Evolutionary conservation across 1,140 invertebrate species (phyloP).

Genomic region (Ruditapes philippinarum): DNA sequence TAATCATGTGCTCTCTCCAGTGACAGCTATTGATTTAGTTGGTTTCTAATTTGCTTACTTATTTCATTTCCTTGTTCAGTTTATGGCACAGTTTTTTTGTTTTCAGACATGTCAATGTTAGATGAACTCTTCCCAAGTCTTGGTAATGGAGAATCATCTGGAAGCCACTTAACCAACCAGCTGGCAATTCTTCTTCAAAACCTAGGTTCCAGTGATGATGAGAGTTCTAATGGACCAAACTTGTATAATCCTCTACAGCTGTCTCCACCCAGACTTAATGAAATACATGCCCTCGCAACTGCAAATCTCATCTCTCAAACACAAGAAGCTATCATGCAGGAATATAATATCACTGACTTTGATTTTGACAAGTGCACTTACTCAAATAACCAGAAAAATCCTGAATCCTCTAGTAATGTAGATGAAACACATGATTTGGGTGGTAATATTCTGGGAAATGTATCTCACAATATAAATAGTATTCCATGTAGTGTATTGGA

Average conservation of each 20-base stretch:
- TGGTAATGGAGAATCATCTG: conserved; percentile 5
- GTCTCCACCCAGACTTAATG: conserved; percentile 39
- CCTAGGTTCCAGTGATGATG: conserved; percentile 25
- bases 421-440: not conserved
- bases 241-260: conserved; percentile 39
- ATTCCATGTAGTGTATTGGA: too few relatives aligned
- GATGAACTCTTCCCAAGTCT: conserved; percentile 54
- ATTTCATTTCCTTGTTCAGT: too few relatives aligned
- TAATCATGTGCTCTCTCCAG: too few relatives aligned
- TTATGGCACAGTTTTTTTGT: too few relatives aligned
- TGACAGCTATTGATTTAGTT: too few relatives aligned
- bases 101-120: conserved; percentile 15
- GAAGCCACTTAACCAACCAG: conserved; percentile 29
- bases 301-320: conserved; percentile 59
- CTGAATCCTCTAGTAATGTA: not conserved
- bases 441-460: not conserved
- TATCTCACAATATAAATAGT: too few relatives aligned
- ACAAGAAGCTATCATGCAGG: conserved; percentile 65
- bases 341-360: conserved; percentile 50
- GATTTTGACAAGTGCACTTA: not conserved
- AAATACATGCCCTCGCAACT: conserved; percentile 52
- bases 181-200: conserved; percentile 24
- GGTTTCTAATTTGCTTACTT: too few relatives aligned
- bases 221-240: conserved; percentile 22
- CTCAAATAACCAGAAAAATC: not conserved